phyloP scores from a whole-genome alignment of 2,113 vertebrate genomes.

The Elephas maximus region DNA sequence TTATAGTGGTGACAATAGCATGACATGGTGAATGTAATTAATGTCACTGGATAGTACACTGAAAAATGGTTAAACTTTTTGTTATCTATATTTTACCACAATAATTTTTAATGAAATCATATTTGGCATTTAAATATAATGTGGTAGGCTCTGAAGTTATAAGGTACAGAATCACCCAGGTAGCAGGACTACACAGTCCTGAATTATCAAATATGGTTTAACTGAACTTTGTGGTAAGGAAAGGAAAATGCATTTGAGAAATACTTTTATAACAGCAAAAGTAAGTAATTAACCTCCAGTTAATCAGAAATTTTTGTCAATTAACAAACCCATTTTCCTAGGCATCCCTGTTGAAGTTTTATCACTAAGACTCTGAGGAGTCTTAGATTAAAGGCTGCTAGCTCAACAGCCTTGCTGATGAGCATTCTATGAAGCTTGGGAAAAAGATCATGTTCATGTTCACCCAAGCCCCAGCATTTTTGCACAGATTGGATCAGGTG shows the following conservation, averaged over 20 bases:
- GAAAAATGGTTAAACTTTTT: not conserved
- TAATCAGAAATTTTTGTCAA: not conserved
- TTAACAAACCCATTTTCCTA: not conserved
- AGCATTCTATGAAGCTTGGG: not conserved
- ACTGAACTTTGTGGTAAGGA: slow-evolving; percentile 1
- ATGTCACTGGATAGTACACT: not conserved
- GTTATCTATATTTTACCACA: not conserved
- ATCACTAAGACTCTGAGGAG: not conserved
- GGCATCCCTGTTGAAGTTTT: not conserved
- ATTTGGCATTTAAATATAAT: slow-evolving; percentile 26
- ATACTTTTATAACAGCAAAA: slow-evolving; percentile 23
- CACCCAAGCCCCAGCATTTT: not conserved
- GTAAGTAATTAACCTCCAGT: not conserved
- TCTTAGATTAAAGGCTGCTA: not conserved
- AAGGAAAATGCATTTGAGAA: slow-evolving; percentile 36
- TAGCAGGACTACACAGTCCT: not conserved
- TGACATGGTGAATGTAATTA: not conserved
- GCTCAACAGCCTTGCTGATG: not conserved
- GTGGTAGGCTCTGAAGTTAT: not conserved
- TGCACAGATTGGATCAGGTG: not conserved
- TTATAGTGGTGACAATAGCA: not conserved
- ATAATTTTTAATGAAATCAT: not conserved
- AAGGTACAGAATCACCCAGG: not conserved
- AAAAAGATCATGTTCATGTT: not conserved
- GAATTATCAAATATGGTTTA: slow-evolving; percentile 20